Conservation (phyloP, 2,888 invertebrate species). For the Iphiclides podalirius region DNA sequence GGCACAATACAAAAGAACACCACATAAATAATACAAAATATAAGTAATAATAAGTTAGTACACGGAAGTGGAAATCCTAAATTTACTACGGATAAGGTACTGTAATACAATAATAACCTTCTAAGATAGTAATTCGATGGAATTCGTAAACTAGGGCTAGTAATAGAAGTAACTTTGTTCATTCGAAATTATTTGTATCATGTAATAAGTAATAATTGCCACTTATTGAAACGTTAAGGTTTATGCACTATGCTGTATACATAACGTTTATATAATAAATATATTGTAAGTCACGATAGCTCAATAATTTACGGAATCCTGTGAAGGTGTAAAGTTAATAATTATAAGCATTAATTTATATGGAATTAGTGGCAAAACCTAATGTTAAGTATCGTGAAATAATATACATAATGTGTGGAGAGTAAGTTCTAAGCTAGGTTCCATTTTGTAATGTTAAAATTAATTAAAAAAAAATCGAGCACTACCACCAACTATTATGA, state of each 20-base stretch:
- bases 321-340: conserved; percentile 62
- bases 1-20: conserved; percentile 74
- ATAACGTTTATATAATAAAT: conserved; percentile 31
- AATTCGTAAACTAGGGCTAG: conserved; percentile 42
- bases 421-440: conserved; percentile 55
- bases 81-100: conserved; percentile 60
- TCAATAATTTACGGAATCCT: conserved; percentile 66
- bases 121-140: conserved; percentile 49
- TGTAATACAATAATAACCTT: conserved; percentile 70
- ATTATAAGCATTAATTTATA: conserved; percentile 41
- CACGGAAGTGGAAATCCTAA: conserved; percentile 59
- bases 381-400: conserved; percentile 49
- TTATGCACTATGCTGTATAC: conserved; percentile 60
- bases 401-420: conserved; percentile 50
- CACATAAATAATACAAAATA: conserved; percentile 69
- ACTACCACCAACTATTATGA: conserved; percentile 75
- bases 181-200: conserved; percentile 40
- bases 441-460: conserved; percentile 77
- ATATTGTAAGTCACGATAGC: conserved; percentile 62
- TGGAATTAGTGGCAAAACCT: conserved; percentile 24
- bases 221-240: conserved; percentile 49
- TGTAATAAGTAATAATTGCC: conserved; percentile 44
- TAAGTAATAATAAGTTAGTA: conserved; percentile 58
- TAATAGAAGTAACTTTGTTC: conserved; percentile 24
- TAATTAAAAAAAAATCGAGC: conserved; percentile 68